These are phyloP conservation scores for Acholoe squamosa DNA, from an alignment of 2,888 invertebrate species.

Conservation along the genomic window DNA sequence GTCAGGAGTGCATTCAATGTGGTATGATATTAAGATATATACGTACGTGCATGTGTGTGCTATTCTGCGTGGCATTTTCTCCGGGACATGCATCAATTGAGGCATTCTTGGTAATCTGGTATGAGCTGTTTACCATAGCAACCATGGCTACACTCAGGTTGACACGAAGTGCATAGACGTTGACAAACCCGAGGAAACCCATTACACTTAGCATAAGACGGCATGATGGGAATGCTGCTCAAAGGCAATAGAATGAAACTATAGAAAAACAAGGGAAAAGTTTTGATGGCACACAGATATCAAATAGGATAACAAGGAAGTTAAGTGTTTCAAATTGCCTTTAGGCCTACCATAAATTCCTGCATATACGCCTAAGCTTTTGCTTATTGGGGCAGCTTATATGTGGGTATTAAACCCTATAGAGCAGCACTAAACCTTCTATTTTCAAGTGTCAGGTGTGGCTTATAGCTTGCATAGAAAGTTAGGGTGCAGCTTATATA, in stretches of 20 bases:
- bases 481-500: too few species aligned
- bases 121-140: constrained; percentile 64
- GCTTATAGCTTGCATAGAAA: background rate
- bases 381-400: background rate
- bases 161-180: constrained; percentile 60
- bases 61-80: background rate
- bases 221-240: constrained; percentile 55
- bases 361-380: background rate
- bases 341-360: background rate
- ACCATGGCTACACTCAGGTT: constrained; percentile 64
- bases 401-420: too few species aligned
- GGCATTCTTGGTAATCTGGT: background rate
- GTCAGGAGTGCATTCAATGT: too few species aligned
- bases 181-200: constrained; percentile 62
- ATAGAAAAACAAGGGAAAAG: too few species aligned
- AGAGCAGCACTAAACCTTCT: too few species aligned
- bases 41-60: background rate
- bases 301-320: background rate
- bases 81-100: constrained; percentile 7
- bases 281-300: background rate
- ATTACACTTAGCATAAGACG: constrained; percentile 53
- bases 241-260: background rate
- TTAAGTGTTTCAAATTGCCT: background rate
- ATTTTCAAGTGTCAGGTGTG: too few species aligned
- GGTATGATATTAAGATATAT: too few species aligned